Base-by-base conservation (phyloP, 2,797 vertebrate genomes). In the Sebastes oblongus region DNA sequence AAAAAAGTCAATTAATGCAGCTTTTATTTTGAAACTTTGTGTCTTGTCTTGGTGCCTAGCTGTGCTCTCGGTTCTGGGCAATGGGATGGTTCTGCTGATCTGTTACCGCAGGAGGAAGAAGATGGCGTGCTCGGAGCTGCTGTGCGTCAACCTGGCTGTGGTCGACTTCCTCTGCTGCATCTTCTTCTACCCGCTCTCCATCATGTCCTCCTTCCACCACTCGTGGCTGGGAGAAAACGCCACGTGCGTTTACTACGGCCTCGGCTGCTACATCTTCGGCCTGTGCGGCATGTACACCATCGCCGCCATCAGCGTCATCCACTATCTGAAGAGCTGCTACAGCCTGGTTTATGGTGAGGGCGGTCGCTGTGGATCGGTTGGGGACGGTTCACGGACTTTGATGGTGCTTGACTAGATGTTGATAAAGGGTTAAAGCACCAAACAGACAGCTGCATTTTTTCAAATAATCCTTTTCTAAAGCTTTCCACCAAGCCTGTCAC, bases 231-330 rank as follows among this genome's bases (percentile, higher is more conserved):
- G 95, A 12, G 84, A 83, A 30, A 70, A 86, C 55, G 0, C 70
- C 78, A 93, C 94, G 0, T 95, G 94, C 3, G 30, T 93, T 8
- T 95, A 95, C 81, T 95, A 95, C 22, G 94, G 95, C 52, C 78
- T 95, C 0, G 94, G 94, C 78, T 93, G 94, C 87, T 95, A 62
- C 84, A 71, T 88, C 75, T 95, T 95, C 5, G 93, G 95, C 62
- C 88, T 95, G 77, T 95, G 94, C 6, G 30, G 91, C 86, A 95
- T 95, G 92, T 94, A 94, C 85, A 95, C 94, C 69, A 88, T 95
- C 29, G 36, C 92, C 0, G 92, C 93, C 88, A 94, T 95, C 86
- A 95, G 93, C 56, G 25, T 94, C 81, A 79, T 73, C 62, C 93
- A 92, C 72, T 95, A 92, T 86, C 60, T 95, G 72, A 95, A 95